Evolutionary conservation across 2,888 invertebrate species (phyloP).

Genomic region (Drosophila merina): DNA sequence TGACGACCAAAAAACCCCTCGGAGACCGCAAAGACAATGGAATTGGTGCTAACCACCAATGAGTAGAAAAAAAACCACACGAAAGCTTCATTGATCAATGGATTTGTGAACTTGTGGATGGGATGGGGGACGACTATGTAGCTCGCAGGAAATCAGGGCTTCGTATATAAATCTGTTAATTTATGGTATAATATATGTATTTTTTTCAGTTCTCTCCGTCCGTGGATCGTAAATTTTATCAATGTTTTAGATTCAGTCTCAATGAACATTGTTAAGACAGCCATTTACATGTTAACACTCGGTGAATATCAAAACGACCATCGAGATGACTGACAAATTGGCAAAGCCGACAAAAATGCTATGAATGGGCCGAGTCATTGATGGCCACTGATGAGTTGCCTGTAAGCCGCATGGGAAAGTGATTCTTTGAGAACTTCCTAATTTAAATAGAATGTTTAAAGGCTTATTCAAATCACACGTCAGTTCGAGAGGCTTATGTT

Average conservation of each 20-base stretch:
- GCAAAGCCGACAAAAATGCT: conserved; percentile 19
- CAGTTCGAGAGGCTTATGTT: not conserved
- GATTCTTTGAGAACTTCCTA: not conserved
- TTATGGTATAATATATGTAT: conserved; percentile 3
- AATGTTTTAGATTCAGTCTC: conserved; percentile 26
- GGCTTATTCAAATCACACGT: conserved; percentile 2
- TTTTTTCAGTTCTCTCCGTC: not conserved
- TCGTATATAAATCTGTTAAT: conserved; percentile 20
- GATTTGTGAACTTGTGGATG: not conserved
- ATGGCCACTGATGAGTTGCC: conserved; percentile 4
- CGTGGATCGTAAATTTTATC: conserved; percentile 49
- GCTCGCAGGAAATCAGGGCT: not conserved
- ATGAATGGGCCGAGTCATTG: conserved; percentile 45
- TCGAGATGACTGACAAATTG: conserved; percentile 61
- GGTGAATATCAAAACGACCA: conserved; percentile 43
- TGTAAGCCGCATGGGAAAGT: conserved; percentile 35
- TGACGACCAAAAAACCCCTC: conserved; percentile 53
- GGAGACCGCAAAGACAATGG: conserved; percentile 48
- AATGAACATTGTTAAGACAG: conserved; percentile 50
- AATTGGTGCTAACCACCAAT: conserved; percentile 32
- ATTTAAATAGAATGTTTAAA: conserved; percentile 16
- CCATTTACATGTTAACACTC: conserved; percentile 74
- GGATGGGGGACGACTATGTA: not conserved
- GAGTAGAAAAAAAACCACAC: conserved; percentile 63
- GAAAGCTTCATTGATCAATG: conserved; percentile 61